Base-by-base conservation (phyloP, 1,140 invertebrate species). In the Diachasma alloeum region DNA sequence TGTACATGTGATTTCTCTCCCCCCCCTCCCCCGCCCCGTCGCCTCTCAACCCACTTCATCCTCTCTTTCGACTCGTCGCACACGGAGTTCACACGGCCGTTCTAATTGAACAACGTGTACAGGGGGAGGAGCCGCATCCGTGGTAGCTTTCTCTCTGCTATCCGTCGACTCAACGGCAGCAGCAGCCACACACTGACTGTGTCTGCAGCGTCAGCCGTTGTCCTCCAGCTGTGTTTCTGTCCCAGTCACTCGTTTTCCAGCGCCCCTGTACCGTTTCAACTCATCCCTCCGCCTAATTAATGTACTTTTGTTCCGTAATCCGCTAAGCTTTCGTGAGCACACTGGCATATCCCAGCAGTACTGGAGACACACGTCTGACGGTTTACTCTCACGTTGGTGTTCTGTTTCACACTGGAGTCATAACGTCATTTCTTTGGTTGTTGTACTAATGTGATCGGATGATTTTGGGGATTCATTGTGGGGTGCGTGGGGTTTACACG, bases 91-190 rank as follows among this genome's bases (percentile, higher is more conserved):
- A 66, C 48, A 66, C 56, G 37, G n/a, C n/a, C 53, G 22, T 63
- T 67, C 63, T 67, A 75, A 75, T 75, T 75, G 66, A 68, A 75
- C 66, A 75, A 44, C 66, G 44, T 70, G 74, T 69, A 74, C 44
- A 36, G 26, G 31, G 46, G 31, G 42, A 4, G 42, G 22, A 37
- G 46, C 24, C 68, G 5, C 17, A 19, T 69, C 36, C 37, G 3
- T 69, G 67, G 31, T 48, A 59, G 53, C 53, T 59, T 63, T 26
- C 9, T 69, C 67, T 17, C 67, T 42, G 19, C 17, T 9, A 59
- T 59, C 53, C 53, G 53, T 59, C 59, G 59, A 31, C 59, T 63
- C 59, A 26, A 63, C 56, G 36, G 6, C 68, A 59, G 68, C 68
- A 59, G 68, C 70, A 67, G 63, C 42, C 59, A 71, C 36, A 59